Evolutionary conservation across 2,113 vertebrate species (phyloP), one percentile per base, ranked within the genome.

Genomic region (Xenus cinereus): DNA sequence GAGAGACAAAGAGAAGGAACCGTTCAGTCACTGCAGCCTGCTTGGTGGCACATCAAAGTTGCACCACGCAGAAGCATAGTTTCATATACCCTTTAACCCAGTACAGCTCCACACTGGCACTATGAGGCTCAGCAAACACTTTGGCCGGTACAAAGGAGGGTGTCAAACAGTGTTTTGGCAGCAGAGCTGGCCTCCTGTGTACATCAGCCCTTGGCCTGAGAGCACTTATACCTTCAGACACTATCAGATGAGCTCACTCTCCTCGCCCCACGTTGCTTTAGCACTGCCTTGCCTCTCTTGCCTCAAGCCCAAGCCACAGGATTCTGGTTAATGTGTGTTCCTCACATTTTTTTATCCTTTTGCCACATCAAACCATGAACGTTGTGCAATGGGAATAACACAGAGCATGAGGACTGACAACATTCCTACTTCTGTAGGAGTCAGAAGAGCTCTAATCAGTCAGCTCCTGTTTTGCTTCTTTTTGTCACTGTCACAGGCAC

Each of bases 331-430:
- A 45, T 88, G 54, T 20, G 9, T 77, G 48, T 35, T 87, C 62
- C 77, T 91, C 2, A 1, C 57, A 5, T 0, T 15, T 82, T 82
- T 89, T 54, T 43, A 77, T 72, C 30, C 48, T 64, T 76, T 82
- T 93, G 62, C 77, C 69, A 64, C 63, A 93, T 79, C 73, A 91
- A 76, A 87, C 73, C 45, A 59, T 62, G 53, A 87, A 69, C 3
- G 14, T 57, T 91, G 62, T 76, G 66, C 77, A 94, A 79, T n/a
- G 48, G 81, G 78, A 93, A 37, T 85, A 85, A 93, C 0, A 2
- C 53, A 76, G 62, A 72, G 66, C 69, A 83, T 54, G 91, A 96
- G 64, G 82, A 80, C 74, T 79, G 84, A 87, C 91, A 82, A 67
- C 80, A 91, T 95, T 96, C 84, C 93, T 90, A 41, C 54, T 85